phyloP scores from a whole-genome alignment of 2,113 vertebrate species.

The Aphyosemion australe region DNA sequence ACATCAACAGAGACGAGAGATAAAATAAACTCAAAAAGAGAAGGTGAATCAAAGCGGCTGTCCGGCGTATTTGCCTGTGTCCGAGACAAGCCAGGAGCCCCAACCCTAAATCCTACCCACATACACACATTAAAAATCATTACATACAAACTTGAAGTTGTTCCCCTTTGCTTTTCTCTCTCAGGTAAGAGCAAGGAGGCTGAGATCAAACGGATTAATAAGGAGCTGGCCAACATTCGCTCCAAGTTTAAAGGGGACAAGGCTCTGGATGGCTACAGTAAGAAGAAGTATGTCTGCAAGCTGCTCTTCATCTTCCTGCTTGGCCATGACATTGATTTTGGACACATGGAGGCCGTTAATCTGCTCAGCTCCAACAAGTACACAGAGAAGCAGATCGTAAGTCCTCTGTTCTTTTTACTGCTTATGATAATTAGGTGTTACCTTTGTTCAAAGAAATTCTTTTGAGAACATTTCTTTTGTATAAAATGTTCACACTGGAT shows the following conservation, averaged over 20 bases:
- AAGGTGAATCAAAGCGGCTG: too few relatives aligned
- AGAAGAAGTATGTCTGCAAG: slow-evolving; percentile 95
- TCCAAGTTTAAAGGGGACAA: slow-evolving; percentile 97
- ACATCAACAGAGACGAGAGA: too few relatives aligned
- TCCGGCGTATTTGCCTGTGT: too few relatives aligned
- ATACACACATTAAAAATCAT: too few relatives aligned
- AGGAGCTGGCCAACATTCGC: slow-evolving; percentile 93
- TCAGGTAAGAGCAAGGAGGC: slow-evolving; percentile 95
- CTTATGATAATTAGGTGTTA: not conserved
- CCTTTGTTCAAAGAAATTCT: not conserved
- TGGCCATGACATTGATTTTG: slow-evolving; percentile 94
- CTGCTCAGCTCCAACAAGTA: slow-evolving; percentile 95
- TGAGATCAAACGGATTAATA: slow-evolving; percentile 93
- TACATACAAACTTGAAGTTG: too few relatives aligned
- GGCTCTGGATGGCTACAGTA: slow-evolving; percentile 93
- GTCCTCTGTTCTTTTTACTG: slow-evolving; percentile 42
- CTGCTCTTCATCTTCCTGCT: slow-evolving; percentile 94
- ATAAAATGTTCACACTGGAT: not conserved
- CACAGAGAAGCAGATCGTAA: slow-evolving; percentile 95
- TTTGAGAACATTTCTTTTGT: too few relatives aligned
- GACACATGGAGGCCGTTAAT: slow-evolving; percentile 95
- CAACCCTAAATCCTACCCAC: too few relatives aligned
- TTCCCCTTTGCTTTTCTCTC: not conserved
- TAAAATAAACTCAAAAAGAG: too few relatives aligned
- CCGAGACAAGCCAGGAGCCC: too few relatives aligned